Percentiles rank a stretch among this genome's conserved stretches.
Evolutionary conservation across 2,113 vertebrate genomes (phyloP).

Genomic region (Laterallus jamaicensis): DNA sequence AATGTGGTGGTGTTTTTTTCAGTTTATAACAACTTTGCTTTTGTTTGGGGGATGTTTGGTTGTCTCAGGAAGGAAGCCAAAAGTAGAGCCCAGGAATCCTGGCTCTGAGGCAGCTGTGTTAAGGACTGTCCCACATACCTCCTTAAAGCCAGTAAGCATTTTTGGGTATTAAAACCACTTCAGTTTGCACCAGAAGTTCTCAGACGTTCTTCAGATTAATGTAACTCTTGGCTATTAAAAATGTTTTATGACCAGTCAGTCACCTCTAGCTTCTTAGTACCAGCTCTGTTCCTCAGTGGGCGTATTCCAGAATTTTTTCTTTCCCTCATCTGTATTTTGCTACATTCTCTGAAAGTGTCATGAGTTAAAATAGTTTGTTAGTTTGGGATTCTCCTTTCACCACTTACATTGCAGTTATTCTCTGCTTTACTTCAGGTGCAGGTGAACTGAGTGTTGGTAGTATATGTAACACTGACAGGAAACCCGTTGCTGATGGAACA

Average conservation of each 20-base stretch:
- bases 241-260: not conserved
- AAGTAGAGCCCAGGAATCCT: constrained; percentile 20
- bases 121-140: not conserved
- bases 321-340: not conserved
- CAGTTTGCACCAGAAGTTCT: not conserved
- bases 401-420: not conserved
- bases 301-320: not conserved
- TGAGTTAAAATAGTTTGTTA: not conserved
- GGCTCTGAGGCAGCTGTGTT: constrained; percentile 9
- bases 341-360: not conserved
- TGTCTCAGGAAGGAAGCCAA: constrained; percentile 19
- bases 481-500: not conserved
- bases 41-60: constrained; percentile 10
- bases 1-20: not conserved
- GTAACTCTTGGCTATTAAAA: not conserved
- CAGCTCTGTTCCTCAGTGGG: not conserved
- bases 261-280: not conserved
- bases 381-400: not conserved
- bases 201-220: constrained; percentile 17
- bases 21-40: constrained; percentile 8
- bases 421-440: not conserved
- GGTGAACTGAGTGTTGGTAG: not conserved
- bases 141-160: constrained; percentile 7
- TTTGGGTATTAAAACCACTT: not conserved
- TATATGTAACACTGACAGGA: not conserved